Conservation (phyloP, 2,113 vertebrate species). For the Sciurus niger region DNA sequence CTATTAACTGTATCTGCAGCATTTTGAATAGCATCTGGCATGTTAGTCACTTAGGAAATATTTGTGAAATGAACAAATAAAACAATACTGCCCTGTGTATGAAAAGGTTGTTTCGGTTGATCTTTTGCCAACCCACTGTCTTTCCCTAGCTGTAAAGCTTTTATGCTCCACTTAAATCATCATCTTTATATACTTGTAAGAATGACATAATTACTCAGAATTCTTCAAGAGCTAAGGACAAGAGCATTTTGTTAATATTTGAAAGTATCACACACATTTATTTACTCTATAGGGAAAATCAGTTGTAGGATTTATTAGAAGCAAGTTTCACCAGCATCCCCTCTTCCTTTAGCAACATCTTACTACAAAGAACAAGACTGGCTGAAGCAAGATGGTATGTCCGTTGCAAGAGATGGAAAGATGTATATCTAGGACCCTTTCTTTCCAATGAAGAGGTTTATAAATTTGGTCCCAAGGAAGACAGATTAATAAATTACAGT, state of each 20-base stretch:
- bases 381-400: neutral
- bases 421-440: neutral
- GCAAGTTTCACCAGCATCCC: neutral
- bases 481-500: neutral
- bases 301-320: neutral
- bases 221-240: slow-evolving; percentile 25
- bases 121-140: neutral
- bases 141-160: neutral
- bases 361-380: neutral
- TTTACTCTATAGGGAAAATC: neutral
- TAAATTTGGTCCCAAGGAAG: neutral
- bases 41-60: neutral
- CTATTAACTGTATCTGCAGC: neutral
- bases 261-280: neutral
- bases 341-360: neutral
- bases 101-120: neutral
- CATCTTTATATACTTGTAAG: neutral
- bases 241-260: slow-evolving; percentile 19
- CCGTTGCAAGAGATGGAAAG: neutral
- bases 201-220: slow-evolving; percentile 16
- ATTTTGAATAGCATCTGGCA: neutral
- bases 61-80: neutral
- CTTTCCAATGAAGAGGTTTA: neutral
- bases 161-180: neutral
- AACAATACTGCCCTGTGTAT: neutral